These are phyloP conservation scores for Verasper variegatus DNA, from an alignment of 2,113 vertebrate genomes.

Conservation along the genomic window DNA sequence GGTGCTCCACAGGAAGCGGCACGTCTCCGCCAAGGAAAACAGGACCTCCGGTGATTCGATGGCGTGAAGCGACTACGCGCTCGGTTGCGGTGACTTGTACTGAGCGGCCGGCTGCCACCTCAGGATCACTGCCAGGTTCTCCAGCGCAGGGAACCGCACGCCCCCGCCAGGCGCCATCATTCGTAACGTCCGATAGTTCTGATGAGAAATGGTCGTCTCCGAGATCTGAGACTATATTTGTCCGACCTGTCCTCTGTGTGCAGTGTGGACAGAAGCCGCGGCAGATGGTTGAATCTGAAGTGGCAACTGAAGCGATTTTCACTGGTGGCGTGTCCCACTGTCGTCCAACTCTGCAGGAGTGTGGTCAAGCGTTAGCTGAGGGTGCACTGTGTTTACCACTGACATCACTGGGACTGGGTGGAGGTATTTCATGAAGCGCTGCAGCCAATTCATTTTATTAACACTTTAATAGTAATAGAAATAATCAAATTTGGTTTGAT, in stretches of 20 bases:
- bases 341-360: slow-evolving; percentile 33
- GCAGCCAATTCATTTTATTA: no score
- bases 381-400: slow-evolving; percentile 17
- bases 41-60: slow-evolving; percentile 18
- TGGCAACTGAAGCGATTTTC: slow-evolving; percentile 45
- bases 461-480: no score
- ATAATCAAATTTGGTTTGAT: no score
- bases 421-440: neutral
- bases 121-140: slow-evolving; percentile 51
- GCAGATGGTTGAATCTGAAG: slow-evolving; percentile 73
- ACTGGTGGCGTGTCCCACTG: neutral
- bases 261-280: slow-evolving; percentile 43
- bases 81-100: slow-evolving; percentile 25
- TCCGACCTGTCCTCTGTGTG: slow-evolving; percentile 48
- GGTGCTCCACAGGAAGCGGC: slow-evolving; percentile 27
- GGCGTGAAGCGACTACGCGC: neutral
- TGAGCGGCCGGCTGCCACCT: slow-evolving; percentile 59
- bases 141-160: neutral
- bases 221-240: slow-evolving; percentile 72
- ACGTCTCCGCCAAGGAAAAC: slow-evolving; percentile 48
- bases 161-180: neutral
- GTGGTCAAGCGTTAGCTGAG: slow-evolving; percentile 22
- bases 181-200: slow-evolving; percentile 13
- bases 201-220: slow-evolving; percentile 63
- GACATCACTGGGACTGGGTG: neutral